Percentiles rank a stretch among this genome's conserved stretches.
Evolutionary conservation across 2,888 invertebrate genomes (phyloP).

Genomic region (Tupiocoris notatus): DNA sequence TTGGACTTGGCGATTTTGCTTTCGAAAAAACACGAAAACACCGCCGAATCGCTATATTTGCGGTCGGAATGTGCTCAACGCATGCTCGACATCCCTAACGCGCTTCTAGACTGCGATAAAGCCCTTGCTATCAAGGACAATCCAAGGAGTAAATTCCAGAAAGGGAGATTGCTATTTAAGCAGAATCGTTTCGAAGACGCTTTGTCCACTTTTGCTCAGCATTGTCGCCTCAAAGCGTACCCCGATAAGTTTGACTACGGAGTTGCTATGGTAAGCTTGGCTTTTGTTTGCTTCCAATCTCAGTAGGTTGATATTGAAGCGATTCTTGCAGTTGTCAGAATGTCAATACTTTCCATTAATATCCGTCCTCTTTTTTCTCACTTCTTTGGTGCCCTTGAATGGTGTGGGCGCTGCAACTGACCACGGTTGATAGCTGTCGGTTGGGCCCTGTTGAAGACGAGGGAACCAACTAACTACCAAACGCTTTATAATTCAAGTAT

Average conservation of each 20-base stretch:
- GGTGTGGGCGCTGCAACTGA: no score
- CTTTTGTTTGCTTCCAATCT: no score
- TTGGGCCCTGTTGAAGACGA: no score
- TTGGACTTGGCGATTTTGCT: slow-evolving; percentile 22
- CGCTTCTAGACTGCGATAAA: slow-evolving; percentile 17
- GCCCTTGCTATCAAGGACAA: neutral
- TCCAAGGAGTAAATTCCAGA: neutral
- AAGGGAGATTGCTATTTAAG: slow-evolving; percentile 17
- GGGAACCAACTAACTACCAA: no score
- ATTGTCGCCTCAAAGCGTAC: slow-evolving; percentile 2
- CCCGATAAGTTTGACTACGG: slow-evolving; percentile 37
- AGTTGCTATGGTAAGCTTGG: slow-evolving; percentile 33
- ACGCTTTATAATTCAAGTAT: no score
- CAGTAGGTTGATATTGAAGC: neutral
- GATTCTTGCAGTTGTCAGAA: neutral
- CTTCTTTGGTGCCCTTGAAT: no score
- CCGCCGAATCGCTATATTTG: slow-evolving; percentile 7
- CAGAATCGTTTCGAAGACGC: slow-evolving; percentile 37
- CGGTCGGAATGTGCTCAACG: slow-evolving; percentile 29
- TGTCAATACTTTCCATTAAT: neutral
- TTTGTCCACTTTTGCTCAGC: slow-evolving; percentile 22
- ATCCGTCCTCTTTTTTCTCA: neutral
- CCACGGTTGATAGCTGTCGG: no score
- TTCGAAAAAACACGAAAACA: slow-evolving; percentile 24
- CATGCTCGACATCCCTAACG: slow-evolving; percentile 27